Evolutionary conservation across 2,797 vertebrate genomes (phyloP).

Genomic region (Urocyon cinereoargenteus): DNA sequence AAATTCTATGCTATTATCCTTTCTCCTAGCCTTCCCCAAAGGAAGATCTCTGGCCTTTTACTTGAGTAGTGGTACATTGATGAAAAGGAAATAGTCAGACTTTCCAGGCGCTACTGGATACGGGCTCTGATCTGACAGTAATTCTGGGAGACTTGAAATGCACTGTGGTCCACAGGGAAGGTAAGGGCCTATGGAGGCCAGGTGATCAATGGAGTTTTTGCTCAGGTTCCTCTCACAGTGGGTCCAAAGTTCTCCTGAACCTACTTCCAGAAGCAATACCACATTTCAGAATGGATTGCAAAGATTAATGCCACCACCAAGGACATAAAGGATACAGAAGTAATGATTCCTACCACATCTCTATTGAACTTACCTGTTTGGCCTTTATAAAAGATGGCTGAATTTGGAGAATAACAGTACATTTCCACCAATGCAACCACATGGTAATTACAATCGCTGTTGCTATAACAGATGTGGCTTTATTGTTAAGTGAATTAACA

Average conservation of each 20-base stretch:
- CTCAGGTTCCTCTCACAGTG: neutral
- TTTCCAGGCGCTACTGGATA: neutral
- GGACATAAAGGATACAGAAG: neutral
- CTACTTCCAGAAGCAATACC: neutral
- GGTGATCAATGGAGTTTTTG: neutral
- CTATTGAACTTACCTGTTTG: neutral
- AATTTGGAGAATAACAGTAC: neutral
- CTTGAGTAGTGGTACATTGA: neutral
- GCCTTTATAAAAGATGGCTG: neutral
- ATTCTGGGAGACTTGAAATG: neutral
- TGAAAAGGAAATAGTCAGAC: neutral
- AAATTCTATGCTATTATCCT: neutral
- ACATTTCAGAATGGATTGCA: neutral
- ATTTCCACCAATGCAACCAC: neutral
- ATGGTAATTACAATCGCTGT: neutral
- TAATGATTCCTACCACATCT: neutral
- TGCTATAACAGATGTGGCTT: neutral
- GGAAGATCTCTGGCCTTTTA: neutral
- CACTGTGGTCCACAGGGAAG: neutral
- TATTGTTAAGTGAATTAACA: neutral
- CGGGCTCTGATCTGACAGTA: neutral
- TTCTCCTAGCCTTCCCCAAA: neutral
- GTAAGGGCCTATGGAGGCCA: too few relatives aligned
- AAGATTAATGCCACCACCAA: neutral
- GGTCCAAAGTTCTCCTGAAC: neutral